Base-by-base conservation (phyloP, 2,113 vertebrate genomes). In the Psilopogon haemacephalus region DNA sequence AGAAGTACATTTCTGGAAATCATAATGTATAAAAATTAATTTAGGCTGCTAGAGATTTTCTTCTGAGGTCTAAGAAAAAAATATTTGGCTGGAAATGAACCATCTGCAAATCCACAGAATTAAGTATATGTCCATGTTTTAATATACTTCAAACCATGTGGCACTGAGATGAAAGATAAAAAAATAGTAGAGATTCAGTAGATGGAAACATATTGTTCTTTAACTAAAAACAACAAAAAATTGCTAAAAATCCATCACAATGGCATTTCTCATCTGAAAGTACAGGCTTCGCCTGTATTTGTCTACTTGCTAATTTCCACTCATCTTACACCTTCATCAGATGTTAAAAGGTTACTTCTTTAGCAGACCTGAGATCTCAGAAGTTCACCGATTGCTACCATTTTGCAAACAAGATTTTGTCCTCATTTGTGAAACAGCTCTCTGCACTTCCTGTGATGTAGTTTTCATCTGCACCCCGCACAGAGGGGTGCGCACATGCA, bases 1-100 rank as follows among this genome's bases (percentile, higher is more conserved):
- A 95, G 95, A 97, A 97, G 54, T 96, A 97, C 97, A 97, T 97
- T 97, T 97, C 94, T 97, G 97, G 96, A 97, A 97, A 97, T 94
- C 94, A 90, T 94, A 95, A 97, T 84, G 80, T 97, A 97, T 97
- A 97, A 97, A 97, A 97, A 97, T 97, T 97, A 96, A 93, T 97
- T 97, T 97, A 95, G 85, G 33, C 82, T 93, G 79, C 82, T 90
- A 95, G 93, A 96, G 73, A 85, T 86, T 97, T 97, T 97, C 83
- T 96, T 96, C 86, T 2, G n/a, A 95, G 95, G 88, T 94, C 72
- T 88, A 95, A 93, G 59, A 78, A 93, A 96, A 87, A 95, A 95
- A 96, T 93, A 92, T 93, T 97, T 96, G 87, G 64, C 94, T 97
- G 81, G 80, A 97, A 97, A 97, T 95, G 95, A 97, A 87, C 81